These are phyloP conservation scores for Chloroclystis v-ata DNA, from an alignment of 2,888 invertebrate species.

Conservation along the genomic window DNA sequence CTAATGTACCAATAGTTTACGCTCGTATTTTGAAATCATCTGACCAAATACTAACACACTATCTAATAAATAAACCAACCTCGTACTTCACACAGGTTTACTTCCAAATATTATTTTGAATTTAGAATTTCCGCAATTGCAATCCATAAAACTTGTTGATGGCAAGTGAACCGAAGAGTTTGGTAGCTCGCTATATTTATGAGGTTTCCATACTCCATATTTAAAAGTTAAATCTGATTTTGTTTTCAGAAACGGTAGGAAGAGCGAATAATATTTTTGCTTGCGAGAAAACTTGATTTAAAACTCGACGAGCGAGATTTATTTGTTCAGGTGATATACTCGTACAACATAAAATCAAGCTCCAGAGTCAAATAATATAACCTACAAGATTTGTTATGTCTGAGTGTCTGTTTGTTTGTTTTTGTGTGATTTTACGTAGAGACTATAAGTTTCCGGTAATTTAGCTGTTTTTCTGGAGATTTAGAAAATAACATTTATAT, in stretches of 20 bases:
- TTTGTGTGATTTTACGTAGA: no score
- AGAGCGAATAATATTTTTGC: constrained; percentile 28
- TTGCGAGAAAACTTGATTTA: constrained; percentile 27
- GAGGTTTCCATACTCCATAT: constrained; percentile 3
- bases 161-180: neutral
- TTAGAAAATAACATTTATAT: no score
- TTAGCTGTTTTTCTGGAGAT: no score
- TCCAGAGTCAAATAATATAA: neutral
- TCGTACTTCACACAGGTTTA: no score
- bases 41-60: no score
- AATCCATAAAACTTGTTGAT: neutral
- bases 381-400: no score
- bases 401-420: no score
- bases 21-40: no score
- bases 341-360: constrained; percentile 6
- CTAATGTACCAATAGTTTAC: no score
- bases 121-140: neutral
- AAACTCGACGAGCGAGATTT: constrained; percentile 27
- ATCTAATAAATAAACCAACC: no score
- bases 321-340: constrained; percentile 12
- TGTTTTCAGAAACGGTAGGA: constrained; percentile 10
- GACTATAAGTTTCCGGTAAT: no score
- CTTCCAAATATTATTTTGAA: no score
- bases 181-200: constrained; percentile 1
- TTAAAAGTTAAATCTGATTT: constrained; percentile 11